These are phyloP conservation scores for Eilema depressum DNA, from an alignment of 2,888 invertebrate genomes.

Conservation along the genomic window DNA sequence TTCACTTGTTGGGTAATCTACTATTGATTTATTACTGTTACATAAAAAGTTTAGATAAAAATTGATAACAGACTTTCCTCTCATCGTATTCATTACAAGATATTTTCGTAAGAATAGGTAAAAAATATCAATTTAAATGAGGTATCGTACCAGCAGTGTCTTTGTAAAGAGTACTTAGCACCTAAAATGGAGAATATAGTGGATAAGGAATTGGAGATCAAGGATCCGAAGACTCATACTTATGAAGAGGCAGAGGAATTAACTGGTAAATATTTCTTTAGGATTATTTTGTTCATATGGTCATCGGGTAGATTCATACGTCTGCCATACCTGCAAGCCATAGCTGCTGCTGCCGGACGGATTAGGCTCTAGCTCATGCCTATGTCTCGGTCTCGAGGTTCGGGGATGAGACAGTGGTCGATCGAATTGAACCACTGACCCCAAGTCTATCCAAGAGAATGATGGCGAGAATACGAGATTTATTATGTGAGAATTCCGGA, in stretches of 20 bases:
- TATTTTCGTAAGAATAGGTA: background rate
- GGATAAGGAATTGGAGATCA: background rate
- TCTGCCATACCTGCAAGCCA: too few species aligned
- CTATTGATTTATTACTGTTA: background rate
- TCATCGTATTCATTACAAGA: background rate
- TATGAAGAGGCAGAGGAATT: constrained; percentile 67
- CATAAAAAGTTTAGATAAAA: background rate
- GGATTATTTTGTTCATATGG: background rate
- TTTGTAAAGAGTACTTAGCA: background rate
- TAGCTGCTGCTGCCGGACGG: too few species aligned
- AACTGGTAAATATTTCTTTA: constrained; percentile 53
- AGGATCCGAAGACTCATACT: constrained; percentile 29
- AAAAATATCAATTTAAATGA: background rate
- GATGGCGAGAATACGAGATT: too few species aligned
- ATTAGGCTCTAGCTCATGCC: too few species aligned
- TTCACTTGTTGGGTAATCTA: too few species aligned
- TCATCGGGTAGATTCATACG: too few species aligned
- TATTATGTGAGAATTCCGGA: too few species aligned
- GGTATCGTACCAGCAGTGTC: background rate
- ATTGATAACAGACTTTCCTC: background rate
- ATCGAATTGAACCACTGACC: too few species aligned
- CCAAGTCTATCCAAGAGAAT: too few species aligned
- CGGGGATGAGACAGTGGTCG: too few species aligned
- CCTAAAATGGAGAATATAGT: background rate
- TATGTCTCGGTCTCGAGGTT: too few species aligned